Percentiles rank a stretch among this genome's conserved stretches.
Evolutionary conservation across 2,888 invertebrate genomes (phyloP).

Genomic region (Thymelicus acteon): DNA sequence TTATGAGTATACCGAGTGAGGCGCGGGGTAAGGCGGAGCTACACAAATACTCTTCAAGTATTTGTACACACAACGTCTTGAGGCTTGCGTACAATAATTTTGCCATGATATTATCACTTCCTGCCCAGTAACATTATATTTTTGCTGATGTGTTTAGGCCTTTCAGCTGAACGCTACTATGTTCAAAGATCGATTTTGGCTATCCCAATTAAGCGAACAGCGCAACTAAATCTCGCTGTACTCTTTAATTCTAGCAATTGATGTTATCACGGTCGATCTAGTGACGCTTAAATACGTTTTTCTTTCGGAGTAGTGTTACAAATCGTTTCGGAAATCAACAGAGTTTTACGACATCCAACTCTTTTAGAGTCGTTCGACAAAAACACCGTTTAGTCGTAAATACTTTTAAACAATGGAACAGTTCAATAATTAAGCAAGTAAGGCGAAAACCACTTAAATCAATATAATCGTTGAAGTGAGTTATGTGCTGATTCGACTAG

Average conservation of each 20-base stretch:
- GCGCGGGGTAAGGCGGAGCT: constrained; percentile 61
- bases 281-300: constrained; percentile 55
- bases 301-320: constrained; percentile 58
- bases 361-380: constrained; percentile 55
- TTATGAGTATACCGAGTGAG: constrained; percentile 48
- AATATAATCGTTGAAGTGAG: constrained; percentile 40
- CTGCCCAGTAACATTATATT: constrained; percentile 17
- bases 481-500: constrained; percentile 23
- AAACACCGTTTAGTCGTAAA: constrained; percentile 62
- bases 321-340: constrained; percentile 67
- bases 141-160: constrained; percentile 53
- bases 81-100: constrained; percentile 68
- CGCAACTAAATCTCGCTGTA: constrained; percentile 10
- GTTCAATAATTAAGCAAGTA: constrained; percentile 58
- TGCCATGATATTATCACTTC: constrained; percentile 69
- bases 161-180: constrained; percentile 58
- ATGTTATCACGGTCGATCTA: constrained; percentile 57
- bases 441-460: constrained; percentile 55
- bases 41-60: constrained; percentile 73
- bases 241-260: constrained; percentile 51
- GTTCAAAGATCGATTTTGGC: constrained; percentile 48
- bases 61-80: constrained; percentile 72
- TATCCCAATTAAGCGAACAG: constrained; percentile 16
- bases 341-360: constrained; percentile 62
- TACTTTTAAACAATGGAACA: constrained; percentile 62